phyloP scores from a whole-genome alignment of 2,888 invertebrate genomes.

The Tridacna crocea region DNA sequence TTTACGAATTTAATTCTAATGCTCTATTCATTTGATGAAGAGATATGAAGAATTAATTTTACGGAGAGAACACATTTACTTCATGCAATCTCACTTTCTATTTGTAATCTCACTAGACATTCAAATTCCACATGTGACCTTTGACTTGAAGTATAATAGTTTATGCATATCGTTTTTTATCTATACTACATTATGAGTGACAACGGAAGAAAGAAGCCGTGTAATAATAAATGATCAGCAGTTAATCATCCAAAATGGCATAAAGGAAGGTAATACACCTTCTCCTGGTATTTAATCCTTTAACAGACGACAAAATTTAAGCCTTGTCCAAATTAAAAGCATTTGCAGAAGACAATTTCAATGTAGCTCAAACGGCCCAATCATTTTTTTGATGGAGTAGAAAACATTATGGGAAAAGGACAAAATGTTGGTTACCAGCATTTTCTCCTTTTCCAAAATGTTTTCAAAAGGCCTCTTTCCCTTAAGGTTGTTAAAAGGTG shows the following conservation, averaged over 20 bases:
- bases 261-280: not conserved
- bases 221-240: constrained; percentile 9
- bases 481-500: too few species aligned
- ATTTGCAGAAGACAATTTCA: too few species aligned
- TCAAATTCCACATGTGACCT: constrained; percentile 30
- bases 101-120: constrained; percentile 44
- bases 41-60: constrained; percentile 19
- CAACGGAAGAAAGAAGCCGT: constrained; percentile 18
- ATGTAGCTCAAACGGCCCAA: too few species aligned
- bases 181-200: constrained; percentile 3
- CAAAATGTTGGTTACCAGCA: too few species aligned
- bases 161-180: constrained; percentile 1
- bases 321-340: too few species aligned
- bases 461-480: too few species aligned
- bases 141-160: constrained; percentile 4
- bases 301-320: too few species aligned
- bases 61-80: constrained; percentile 30
- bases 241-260: constrained; percentile 16
- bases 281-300: not conserved
- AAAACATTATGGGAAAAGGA: too few species aligned
- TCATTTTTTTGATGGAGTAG: too few species aligned
- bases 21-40: constrained; percentile 15
- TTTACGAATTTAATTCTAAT: constrained; percentile 30
- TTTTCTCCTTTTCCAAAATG: too few species aligned
- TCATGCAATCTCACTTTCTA: constrained; percentile 53